Evolutionary conservation across 2,797 vertebrate genomes (phyloP).

Genomic region (Etheostoma perlongum): DNA sequence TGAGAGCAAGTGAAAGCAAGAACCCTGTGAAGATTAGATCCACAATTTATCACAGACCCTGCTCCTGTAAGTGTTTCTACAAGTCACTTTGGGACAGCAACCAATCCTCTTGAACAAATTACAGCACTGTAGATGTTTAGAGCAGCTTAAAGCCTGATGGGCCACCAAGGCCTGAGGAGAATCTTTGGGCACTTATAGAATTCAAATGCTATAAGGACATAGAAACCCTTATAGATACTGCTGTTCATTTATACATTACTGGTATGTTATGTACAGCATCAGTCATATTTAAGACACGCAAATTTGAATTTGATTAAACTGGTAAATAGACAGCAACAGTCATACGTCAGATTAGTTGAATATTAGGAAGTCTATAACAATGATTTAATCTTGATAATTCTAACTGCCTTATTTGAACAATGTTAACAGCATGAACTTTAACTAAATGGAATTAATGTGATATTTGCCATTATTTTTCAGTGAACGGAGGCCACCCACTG

Average conservation of each 20-base stretch:
- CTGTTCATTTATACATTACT: neutral
- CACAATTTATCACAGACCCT: conserved; percentile 30
- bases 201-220: neutral
- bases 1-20: conserved; percentile 6
- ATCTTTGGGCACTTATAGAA: conserved; percentile 22
- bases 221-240: neutral
- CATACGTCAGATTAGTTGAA: neutral
- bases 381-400: neutral
- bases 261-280: neutral
- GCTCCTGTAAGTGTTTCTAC: conserved; percentile 34
- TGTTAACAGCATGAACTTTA: conserved; percentile 3
- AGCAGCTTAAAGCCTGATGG: conserved; percentile 4
- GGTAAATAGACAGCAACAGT: neutral
- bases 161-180: neutral
- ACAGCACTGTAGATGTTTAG: conserved; percentile 24
- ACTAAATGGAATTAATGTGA: neutral
- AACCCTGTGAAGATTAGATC: conserved; percentile 48
- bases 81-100: conserved; percentile 47
- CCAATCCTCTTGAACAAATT: conserved; percentile 49
- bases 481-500: neutral
- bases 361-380: neutral
- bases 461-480: neutral
- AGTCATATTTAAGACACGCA: neutral
- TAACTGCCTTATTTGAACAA: neutral
- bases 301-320: neutral